Base-by-base conservation (phyloP, 2,113 vertebrate species). In the Steatornis caripensis region DNA sequence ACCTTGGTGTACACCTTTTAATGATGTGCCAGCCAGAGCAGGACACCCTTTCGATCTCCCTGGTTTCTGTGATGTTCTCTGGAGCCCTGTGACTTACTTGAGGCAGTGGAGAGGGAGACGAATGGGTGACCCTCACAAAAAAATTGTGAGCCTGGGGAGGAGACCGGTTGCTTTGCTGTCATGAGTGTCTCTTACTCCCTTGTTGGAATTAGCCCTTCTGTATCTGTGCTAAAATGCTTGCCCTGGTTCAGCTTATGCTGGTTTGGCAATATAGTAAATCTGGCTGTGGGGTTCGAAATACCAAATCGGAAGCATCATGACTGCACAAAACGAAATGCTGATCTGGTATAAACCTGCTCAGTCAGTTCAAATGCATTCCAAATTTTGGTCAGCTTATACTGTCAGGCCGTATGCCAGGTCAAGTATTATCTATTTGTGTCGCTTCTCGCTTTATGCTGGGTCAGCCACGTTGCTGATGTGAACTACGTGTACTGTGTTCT, bases 1-100 rank as follows among this genome's bases (percentile, higher is more conserved):
- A 6, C 12, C 69, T 78, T 57, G 29, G 12, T 55, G 66, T 41
- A 60, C 11, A 11, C 9, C 8, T 64, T 57, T 70, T 30, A 53
- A 36, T 0, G 5, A 16, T 48, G 34, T 1, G 1, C 23, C 2
- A 2, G 0, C 48, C 0, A 0, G 24, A 62, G 41, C 55, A 53
- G 51, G 36, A 27, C 34, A 45, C 19, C 45, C 9, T 18, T 87
- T 82, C 74, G 14, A 41, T 83, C 79, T 62, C 23, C 19, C 8
- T n/a, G 9, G 2, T 55, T 79, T 85, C 65, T 87, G 20, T 39
- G 27, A 5, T 57, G 37, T n/a, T 15, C 53, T 66, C 26, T 71
- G 61, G 55, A 34, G 21, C 36, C 72, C 21, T n/a, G 0, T 43
- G 11, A 66, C 4, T 2, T 27, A 26, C 18, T 69, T 82, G 30